Evolutionary conservation across 1,140 invertebrate species (phyloP).

Genomic region (Cydia pomonella): DNA sequence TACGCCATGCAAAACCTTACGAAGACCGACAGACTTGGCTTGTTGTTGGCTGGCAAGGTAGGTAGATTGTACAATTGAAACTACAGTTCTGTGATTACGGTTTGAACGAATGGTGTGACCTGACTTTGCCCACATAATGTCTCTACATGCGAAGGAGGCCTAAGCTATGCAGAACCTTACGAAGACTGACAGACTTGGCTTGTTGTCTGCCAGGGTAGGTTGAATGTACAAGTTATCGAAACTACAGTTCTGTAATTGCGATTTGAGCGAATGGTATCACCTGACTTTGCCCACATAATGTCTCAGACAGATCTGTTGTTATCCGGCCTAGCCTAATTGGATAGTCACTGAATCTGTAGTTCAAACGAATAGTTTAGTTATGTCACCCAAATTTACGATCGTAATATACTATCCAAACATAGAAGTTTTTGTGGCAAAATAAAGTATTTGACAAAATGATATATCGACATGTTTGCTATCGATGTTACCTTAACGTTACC

Average conservation of each 20-base stretch:
- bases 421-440: too few species aligned
- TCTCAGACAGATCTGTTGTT: too few species aligned
- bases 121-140: conserved; percentile 92
- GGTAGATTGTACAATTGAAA: conserved; percentile 20
- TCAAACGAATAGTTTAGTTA: too few species aligned
- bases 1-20: conserved; percentile 94
- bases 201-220: conserved; percentile 87
- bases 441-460: too few species aligned
- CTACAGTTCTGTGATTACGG: conserved; percentile 7
- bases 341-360: too few species aligned
- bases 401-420: too few species aligned
- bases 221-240: conserved; percentile 78
- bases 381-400: too few species aligned
- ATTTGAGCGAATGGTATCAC: conserved; percentile 87
- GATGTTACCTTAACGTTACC: too few species aligned
- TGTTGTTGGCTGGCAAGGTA: conserved; percentile 90
- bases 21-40: conserved; percentile 89
- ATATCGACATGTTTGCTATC: too few species aligned
- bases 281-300: conserved; percentile 91
- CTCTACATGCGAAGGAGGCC: conserved; percentile 88
- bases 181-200: conserved; percentile 88
- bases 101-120: conserved; percentile 88
- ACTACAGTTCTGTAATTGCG: conserved; percentile 2
- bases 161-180: conserved; percentile 94
- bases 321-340: too few species aligned